Evolutionary conservation across 2,888 invertebrate genomes (phyloP).

Genomic region (Limnephilus lunatus): DNA sequence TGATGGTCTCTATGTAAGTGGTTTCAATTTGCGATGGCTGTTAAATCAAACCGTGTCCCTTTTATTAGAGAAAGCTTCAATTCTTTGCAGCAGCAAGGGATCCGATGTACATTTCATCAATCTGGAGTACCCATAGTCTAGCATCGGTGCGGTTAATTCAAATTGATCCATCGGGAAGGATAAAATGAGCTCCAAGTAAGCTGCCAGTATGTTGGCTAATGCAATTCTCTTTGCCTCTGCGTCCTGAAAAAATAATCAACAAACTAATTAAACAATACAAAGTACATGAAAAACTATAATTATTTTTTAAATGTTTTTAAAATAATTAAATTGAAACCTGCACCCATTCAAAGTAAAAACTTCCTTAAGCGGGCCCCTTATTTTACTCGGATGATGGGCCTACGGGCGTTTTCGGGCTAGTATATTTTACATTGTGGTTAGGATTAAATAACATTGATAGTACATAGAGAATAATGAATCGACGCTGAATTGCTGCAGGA

Average conservation of each 20-base stretch:
- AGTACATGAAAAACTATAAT: neutral
- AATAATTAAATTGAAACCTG: no score
- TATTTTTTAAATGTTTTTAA: no score
- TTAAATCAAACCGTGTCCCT: constrained; percentile 71
- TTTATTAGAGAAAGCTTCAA: constrained; percentile 77
- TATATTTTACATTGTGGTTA: neutral
- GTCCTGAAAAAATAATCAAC: constrained; percentile 77
- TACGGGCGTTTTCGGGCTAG: neutral
- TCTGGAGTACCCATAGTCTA: constrained; percentile 74
- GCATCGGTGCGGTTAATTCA: constrained; percentile 75
- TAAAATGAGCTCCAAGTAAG: constrained; percentile 87
- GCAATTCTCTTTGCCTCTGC: constrained; percentile 90
- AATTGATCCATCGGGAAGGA: constrained; percentile 80
- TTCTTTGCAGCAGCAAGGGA: constrained; percentile 75
- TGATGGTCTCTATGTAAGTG: neutral
- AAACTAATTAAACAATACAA: neutral
- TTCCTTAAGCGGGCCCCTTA: no score
- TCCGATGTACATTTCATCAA: constrained; percentile 75
- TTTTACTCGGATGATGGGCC: neutral
- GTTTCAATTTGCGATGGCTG: neutral
- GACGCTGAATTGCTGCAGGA: neutral
- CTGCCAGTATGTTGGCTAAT: constrained; percentile 90
- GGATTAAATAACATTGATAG: constrained; percentile 20
- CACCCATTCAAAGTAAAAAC: no score
- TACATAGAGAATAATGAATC: neutral